Evolutionary conservation across 2,113 vertebrate genomes (phyloP).

Genomic region (Myiozetetes cayanensis): DNA sequence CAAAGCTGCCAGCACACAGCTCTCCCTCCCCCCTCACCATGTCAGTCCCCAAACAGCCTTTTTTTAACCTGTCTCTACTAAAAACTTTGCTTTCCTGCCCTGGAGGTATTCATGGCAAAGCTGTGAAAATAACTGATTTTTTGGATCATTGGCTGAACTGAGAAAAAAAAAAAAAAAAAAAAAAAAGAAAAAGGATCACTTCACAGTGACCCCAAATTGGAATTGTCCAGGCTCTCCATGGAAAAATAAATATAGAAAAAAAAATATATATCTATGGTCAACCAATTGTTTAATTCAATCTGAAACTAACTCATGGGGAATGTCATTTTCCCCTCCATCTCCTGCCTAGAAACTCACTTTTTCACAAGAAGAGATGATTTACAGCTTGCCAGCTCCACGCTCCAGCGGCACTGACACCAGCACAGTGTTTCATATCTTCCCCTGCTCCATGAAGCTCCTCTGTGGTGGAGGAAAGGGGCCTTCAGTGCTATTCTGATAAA

Average conservation of each 20-base stretch:
- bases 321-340: not conserved
- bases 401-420: not conserved
- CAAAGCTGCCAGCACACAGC: not conserved
- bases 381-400: not conserved
- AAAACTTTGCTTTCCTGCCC: not conserved
- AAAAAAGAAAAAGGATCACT: not conserved
- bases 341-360: constrained; percentile 10
- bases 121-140: not conserved
- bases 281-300: constrained; percentile 33
- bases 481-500: not conserved
- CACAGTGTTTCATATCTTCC: not conserved
- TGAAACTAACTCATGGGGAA: constrained; percentile 16
- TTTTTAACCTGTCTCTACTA: not conserved
- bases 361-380: not conserved
- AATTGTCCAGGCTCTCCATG: not conserved
- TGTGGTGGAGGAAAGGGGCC: not conserved
- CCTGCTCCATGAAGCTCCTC: not conserved
- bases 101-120: not conserved
- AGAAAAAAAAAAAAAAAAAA: not conserved
- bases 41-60: not conserved
- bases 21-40: not conserved
- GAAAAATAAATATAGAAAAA: not conserved
- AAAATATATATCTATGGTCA: not conserved
- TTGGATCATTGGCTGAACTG: not conserved
- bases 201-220: not conserved